phyloP scores from a whole-genome alignment of 1,140 invertebrate genomes.

The Drosophila ogumai region DNA sequence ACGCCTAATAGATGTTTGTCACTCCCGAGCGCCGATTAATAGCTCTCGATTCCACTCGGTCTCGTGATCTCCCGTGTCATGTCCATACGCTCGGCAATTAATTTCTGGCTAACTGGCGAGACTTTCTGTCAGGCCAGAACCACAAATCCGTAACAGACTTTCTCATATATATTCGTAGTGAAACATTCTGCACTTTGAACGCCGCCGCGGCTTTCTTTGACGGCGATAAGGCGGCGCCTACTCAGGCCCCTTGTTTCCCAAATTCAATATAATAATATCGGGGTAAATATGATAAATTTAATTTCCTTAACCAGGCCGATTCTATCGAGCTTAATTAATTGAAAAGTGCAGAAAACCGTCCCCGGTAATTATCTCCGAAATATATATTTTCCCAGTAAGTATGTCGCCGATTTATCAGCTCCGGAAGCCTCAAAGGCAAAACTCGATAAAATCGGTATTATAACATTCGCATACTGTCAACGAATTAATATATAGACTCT shows the following conservation, averaged over 20 bases:
- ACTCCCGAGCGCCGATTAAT: constrained; percentile 67
- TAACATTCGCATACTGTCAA: constrained; percentile 12
- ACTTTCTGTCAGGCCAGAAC: constrained; percentile 12
- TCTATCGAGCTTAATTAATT: constrained; percentile 72
- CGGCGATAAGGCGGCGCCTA: constrained; percentile 62
- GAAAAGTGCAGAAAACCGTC: constrained; percentile 48
- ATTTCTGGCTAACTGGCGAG: constrained; percentile 38
- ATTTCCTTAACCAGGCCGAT: constrained; percentile 63
- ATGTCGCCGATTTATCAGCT: constrained; percentile 4
- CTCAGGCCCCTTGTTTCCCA: constrained; percentile 16
- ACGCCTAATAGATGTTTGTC: constrained; percentile 80
- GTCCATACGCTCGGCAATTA: constrained; percentile 68
- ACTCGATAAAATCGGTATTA: constrained; percentile 20
- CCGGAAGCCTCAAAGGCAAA: constrained; percentile 12
- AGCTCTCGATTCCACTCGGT: constrained; percentile 61
- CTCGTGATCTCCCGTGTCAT: constrained; percentile 72
- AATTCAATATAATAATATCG: constrained; percentile 31
- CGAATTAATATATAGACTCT: constrained; percentile 15
- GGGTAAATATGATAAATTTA: constrained; percentile 60
- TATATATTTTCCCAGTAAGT: constrained; percentile 6
- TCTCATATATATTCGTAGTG: constrained; percentile 4
- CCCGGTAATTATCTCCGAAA: constrained; percentile 3
- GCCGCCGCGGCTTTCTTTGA: constrained; percentile 51
- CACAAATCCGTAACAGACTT: constrained; percentile 26
- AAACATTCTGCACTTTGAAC: constrained; percentile 74